A percentile compares a stretch with the other conserved stretches of the same genome.
These are phyloP conservation scores for Pterocles orientalis DNA, from an alignment of 2,113 vertebrate species.

Conservation along the genomic window DNA sequence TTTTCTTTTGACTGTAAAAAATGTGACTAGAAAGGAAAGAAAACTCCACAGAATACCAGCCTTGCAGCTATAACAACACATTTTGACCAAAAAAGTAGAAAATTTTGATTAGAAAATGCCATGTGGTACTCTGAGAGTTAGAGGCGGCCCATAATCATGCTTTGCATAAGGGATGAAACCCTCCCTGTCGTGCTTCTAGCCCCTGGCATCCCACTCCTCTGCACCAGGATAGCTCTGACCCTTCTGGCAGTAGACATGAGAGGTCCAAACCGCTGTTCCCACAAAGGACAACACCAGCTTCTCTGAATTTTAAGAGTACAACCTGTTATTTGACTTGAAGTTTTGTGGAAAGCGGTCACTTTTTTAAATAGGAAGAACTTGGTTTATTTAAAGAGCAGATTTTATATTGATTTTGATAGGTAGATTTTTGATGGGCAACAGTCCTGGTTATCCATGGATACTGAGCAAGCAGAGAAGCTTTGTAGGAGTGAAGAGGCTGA, in stretches of 20 bases:
- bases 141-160: not conserved
- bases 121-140: fast-evolving
- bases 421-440: not conserved
- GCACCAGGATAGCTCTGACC: not conserved
- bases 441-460: not conserved
- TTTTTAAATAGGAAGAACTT: not conserved
- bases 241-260: fast-evolving
- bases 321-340: not conserved
- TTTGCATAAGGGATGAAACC: not conserved
- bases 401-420: not conserved
- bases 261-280: not conserved
- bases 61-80: not conserved
- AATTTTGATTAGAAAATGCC: not conserved
- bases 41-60: not conserved
- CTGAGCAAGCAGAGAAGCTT: not conserved
- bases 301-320: not conserved
- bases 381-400: not conserved
- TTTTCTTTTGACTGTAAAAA: not conserved
- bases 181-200: not conserved
- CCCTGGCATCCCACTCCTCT: not conserved
- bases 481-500: not conserved
- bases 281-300: not conserved
- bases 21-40: not conserved
- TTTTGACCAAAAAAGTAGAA: not conserved
- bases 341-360: not conserved